Base-by-base conservation (phyloP, 2,888 invertebrate species). In the Caenorhabditis wallacei region DNA sequence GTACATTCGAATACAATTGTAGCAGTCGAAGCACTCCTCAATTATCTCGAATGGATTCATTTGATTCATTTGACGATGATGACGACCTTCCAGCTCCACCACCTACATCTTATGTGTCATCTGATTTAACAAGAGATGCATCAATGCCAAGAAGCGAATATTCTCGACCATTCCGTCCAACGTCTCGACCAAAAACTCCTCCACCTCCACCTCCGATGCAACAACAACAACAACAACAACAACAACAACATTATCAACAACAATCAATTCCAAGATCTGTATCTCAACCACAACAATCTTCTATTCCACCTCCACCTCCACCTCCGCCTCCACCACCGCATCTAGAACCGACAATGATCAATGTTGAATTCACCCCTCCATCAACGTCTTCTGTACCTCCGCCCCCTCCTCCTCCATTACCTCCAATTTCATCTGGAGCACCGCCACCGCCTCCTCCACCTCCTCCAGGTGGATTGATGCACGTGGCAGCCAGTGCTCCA, bases 161-260 rank as follows among this genome's bases (percentile, higher is more conserved):
- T 57, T 88, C 88, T 0, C 76, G 88, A 10, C 88, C 88, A 13
- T 87, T 87, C 84, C 79, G 88, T 48, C 87, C 88, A 7, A 68
- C 86, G 0, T 81, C 82, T 10, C 74, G 89, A 26, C 90, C 90
- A 18, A 90, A 89, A 64, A 88, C 96, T 0, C 95, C 87, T 13
- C 87, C 87, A 35, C 87, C 87, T 16, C 87, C 87, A 11, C 87
- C 86, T 20, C 84, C 84, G 11, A 54, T 72, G 51, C 71, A 69
- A 48, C 70, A 57, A 46, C 70, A 37, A 22, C 35, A 64, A 0
- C 61, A 70, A 16, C 57, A 80, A n/a, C 53, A 74, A 7, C 53
- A 66, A 54, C 66, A 61, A 26, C 59, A 80, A n/a, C 68, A 74
- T 13, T n/a, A 37, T 13, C 40, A 37, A 48, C 59, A 63, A 43